A percentile compares a stretch with the other conserved stretches of the same genome.
Evolutionary conservation across 2,113 vertebrate genomes (phyloP).

Genomic region (Trinectes maculatus): DNA sequence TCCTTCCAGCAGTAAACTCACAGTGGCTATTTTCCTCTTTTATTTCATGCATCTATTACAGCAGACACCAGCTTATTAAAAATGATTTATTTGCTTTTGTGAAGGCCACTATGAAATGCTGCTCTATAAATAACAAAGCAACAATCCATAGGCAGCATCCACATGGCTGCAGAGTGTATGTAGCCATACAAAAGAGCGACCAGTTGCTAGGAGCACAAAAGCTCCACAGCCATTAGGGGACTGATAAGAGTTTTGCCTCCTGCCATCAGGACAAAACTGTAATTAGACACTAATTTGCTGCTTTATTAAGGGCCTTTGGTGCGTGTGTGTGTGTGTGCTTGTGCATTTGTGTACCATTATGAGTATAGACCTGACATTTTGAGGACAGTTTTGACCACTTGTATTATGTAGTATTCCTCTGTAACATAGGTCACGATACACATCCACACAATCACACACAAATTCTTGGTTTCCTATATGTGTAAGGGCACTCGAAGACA

Average conservation of each 20-base stretch:
- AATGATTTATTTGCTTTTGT: conserved; percentile 88
- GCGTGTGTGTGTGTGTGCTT: conserved; percentile 31
- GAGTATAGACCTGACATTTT: no score
- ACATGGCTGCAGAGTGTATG: conserved; percentile 78
- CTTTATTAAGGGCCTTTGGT: conserved; percentile 83
- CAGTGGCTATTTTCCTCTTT: conserved; percentile 75
- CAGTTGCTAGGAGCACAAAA: conserved; percentile 91
- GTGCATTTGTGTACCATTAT: neutral
- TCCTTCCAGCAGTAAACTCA: conserved; percentile 57
- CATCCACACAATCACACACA: no score
- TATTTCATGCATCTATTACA: conserved; percentile 78
- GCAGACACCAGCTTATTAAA: conserved; percentile 84
- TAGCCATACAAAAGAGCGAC: conserved; percentile 82
- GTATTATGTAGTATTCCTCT: no score
- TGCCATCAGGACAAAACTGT: conserved; percentile 91
- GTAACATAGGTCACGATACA: no score
- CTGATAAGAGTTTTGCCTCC: conserved; percentile 89
- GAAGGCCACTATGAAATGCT: conserved; percentile 82
- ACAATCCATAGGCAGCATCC: conserved; percentile 87
- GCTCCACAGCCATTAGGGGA: conserved; percentile 86
- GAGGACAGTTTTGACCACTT: no score
- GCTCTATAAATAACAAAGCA: conserved; percentile 88
- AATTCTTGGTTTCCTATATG: no score
- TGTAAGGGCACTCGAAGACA: no score
- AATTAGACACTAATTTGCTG: conserved; percentile 94